Evolutionary conservation across 2,113 vertebrate species (phyloP), one percentile per base, ranked within the genome.

Genomic region (Trogon melanurus): DNA sequence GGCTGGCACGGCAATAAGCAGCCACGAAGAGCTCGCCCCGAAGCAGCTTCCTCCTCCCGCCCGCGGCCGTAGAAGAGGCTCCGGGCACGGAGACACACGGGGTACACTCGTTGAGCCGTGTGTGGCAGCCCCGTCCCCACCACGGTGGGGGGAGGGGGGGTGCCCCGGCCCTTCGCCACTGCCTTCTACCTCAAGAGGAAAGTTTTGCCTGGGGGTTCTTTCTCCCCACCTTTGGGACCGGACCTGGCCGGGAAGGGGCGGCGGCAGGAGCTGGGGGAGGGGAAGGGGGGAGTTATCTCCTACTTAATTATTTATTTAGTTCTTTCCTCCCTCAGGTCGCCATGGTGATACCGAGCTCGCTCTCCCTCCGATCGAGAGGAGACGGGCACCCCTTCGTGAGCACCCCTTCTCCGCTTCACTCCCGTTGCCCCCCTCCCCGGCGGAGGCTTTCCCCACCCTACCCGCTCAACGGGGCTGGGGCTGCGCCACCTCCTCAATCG

Each of bases 281-380:
- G 57, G 75, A 79, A 85, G 53, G 20, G 82, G 87, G 48, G 62
- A 79, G 67, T 83, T 89, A 36, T 76, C 72, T 91, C 50, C 41
- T 48, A 89, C 10, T 95, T 95, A 96, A 95, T 95, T 96, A 96
- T 96, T 96, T 96, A 96, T 96, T 95, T 96, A 61, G 32, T 51
- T 80, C 18, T 78, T 91, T 87, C 85, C 92, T 94, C 95, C 96
- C 95, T 97, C 97, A 95, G 97, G 98, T 98, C 98, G 97, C 97
- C 98, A 98, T 98, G 98, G 98, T 98, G 98, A 98, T 97, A 91
- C 71, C 47, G 93, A 97, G 98, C 97, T 98, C 96, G 67, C 89
- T 96, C 94, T 96, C 97, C 94, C 96, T 95, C 81, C 73, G 79
- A 96, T 96, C 97, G 75, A 94, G 97, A 96, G 84, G 94, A 98